phyloP scores from a whole-genome alignment of 2,113 vertebrate genomes.

The Serilophus lunatus region DNA sequence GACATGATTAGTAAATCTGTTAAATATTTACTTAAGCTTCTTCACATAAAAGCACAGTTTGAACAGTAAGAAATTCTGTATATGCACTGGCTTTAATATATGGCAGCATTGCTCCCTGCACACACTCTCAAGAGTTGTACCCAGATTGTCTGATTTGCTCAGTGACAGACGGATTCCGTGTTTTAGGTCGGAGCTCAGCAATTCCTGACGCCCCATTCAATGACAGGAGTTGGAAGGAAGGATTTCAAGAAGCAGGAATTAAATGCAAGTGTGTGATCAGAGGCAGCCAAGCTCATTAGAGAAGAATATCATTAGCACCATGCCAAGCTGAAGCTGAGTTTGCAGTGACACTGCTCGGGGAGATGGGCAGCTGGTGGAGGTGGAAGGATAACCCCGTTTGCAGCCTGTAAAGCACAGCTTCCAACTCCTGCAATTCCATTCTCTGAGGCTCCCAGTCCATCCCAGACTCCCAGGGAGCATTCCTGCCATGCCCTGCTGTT shows the following conservation, averaged over 20 bases:
- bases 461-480: neutral
- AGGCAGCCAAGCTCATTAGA: neutral
- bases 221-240: neutral
- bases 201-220: neutral
- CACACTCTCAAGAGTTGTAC: too few relatives aligned
- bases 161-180: rapidly evolving
- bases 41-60: neutral
- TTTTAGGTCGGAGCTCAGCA: neutral
- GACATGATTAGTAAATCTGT: neutral
- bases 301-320: neutral
- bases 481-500: neutral
- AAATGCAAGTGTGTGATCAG: neutral
- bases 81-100: neutral
- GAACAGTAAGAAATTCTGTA: neutral
- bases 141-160: neutral
- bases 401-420: neutral
- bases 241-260: neutral
- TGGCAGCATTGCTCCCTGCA: neutral
- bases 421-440: neutral
- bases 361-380: neutral
- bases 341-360: neutral
- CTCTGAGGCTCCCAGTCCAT: neutral
- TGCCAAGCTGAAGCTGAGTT: neutral
- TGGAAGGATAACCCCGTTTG: neutral
- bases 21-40: neutral